Conservation (phyloP, 2,888 invertebrate species). For the Erebia aethiops region DNA sequence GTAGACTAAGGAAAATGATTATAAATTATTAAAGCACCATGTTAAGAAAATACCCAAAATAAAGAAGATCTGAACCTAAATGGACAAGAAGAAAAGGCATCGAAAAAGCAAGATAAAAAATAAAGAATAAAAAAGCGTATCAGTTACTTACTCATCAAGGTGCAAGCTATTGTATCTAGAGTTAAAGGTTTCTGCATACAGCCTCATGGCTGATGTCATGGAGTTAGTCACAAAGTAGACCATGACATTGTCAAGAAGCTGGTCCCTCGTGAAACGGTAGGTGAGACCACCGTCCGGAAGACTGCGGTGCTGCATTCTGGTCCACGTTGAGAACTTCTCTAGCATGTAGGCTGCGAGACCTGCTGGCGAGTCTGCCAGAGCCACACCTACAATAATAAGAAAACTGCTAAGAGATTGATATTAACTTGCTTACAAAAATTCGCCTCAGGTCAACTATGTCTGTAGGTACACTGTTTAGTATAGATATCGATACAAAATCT, state of each 20-base stretch:
- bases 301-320: constrained; percentile 64
- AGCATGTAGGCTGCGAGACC: constrained; percentile 92
- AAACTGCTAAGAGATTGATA: neutral
- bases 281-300: constrained; percentile 86
- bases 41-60: too few relatives aligned
- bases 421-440: too few relatives aligned
- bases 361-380: constrained; percentile 85
- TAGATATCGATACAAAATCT: too few relatives aligned
- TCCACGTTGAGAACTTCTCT: constrained; percentile 92
- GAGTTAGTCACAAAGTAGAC: constrained; percentile 90
- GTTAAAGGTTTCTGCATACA: constrained; percentile 87
- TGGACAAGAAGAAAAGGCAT: too few relatives aligned
- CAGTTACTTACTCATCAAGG: constrained; percentile 71
- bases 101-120: too few relatives aligned
- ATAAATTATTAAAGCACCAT: too few relatives aligned
- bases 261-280: constrained; percentile 85
- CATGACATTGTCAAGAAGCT: constrained; percentile 70
- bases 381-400: constrained; percentile 38
- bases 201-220: constrained; percentile 88
- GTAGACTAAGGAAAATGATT: too few relatives aligned
- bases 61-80: too few relatives aligned
- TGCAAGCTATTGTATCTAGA: constrained; percentile 50
- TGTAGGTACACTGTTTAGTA: too few relatives aligned
- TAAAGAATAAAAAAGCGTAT: too few relatives aligned
- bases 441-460: too few relatives aligned